Evolutionary conservation across 2,113 vertebrate genomes (phyloP), one percentile per base, ranked within the genome.

Genomic region (Entosphenus tridentatus): DNA sequence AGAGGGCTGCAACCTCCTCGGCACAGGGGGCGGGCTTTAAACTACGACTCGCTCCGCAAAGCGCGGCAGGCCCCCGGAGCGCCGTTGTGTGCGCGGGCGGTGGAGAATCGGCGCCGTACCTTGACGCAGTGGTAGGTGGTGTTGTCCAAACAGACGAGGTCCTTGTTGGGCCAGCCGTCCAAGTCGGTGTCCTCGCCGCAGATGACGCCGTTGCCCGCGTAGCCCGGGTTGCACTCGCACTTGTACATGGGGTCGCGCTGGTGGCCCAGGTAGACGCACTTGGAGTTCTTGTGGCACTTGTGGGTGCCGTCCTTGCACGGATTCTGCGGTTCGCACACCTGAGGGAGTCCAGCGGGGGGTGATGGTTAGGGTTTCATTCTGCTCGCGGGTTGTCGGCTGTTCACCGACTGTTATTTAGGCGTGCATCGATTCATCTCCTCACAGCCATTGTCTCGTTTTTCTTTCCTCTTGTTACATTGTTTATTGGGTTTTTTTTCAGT

Each of bases 71-170:
- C 39, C 39, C 39, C 39, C 39, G 39, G 39, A 39, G 39, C 39
- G 39, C 39, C 39, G 39, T 7, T 39, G 39, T 39, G 39, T 39
- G 39, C 39, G 39, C 39, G 55, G n/a, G 9, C 16, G 18, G 58
- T 59, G 58, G 2, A 70, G 57, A n/a, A 70, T 13, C 56, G 57
- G 56, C 8, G 14, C 69, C 73, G 69, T 86, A 98, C 93, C 79
- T 95, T 96, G 76, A 86, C 96, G 80, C 93, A 96, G 78, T 98
- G 92, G 76, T 98, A 98, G 56, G 93, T 98, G 14, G 93, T 92
- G 14, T 98, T 98, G 72, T 82, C 84, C 77, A 97, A 87, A 73
- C 93, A 98, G 67, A 73, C 74, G 67, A 96, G 82, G 72, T 95
- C 72, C 58, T 78, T 81, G 62, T 95, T 97, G 72, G 92, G 92